Evolutionary conservation across 2,888 invertebrate genomes (phyloP).

Genomic region (Eilema sororculum): DNA sequence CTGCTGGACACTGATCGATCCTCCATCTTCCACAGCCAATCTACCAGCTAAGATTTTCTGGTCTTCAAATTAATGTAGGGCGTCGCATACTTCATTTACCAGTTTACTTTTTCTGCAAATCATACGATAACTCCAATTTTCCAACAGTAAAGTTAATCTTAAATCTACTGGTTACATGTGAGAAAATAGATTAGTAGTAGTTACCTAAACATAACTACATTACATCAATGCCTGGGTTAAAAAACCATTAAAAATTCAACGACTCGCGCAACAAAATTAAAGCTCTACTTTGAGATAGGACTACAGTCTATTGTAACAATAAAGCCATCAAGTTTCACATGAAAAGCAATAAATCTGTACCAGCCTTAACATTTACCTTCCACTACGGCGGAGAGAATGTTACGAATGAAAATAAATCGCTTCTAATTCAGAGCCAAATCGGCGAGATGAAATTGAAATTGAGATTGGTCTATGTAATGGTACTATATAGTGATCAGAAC

Average conservation of each 20-base stretch:
- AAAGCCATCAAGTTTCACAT: constrained; percentile 59
- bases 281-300: constrained; percentile 43
- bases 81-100: too few species aligned
- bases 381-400: constrained; percentile 54
- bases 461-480: constrained; percentile 61
- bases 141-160: too few species aligned
- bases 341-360: constrained; percentile 61
- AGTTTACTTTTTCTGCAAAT: too few species aligned
- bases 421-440: constrained; percentile 70
- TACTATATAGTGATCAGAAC: constrained; percentile 56
- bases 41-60: too few species aligned
- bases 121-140: too few species aligned
- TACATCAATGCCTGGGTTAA: neutral
- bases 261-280: constrained; percentile 33
- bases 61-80: too few species aligned
- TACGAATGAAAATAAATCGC: constrained; percentile 74
- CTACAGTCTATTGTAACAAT: constrained; percentile 53
- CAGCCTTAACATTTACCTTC: constrained; percentile 64
- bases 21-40: too few species aligned
- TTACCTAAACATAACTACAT: neutral
- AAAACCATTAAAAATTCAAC: constrained; percentile 40
- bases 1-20: too few species aligned
- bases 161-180: too few species aligned
- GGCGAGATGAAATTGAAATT: constrained; percentile 74
- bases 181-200: neutral